Evolutionary conservation across 2,888 invertebrate genomes (phyloP).

Genomic region (Galeopsomyia nigrocyanea): DNA sequence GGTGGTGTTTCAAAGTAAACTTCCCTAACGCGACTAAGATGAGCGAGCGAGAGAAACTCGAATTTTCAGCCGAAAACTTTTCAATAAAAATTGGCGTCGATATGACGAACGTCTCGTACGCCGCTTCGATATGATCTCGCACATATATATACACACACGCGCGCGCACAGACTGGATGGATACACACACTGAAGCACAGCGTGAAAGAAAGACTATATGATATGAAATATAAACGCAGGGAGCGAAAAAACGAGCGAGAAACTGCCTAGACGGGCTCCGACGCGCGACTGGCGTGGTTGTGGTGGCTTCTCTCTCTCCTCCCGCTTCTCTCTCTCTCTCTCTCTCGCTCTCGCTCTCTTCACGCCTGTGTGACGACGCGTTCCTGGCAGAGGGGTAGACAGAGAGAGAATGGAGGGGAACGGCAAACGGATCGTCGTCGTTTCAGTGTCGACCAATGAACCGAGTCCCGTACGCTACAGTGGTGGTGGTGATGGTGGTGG

Average conservation of each 20-base stretch:
- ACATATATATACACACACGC: constrained; percentile 24
- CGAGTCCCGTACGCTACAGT: constrained; percentile 21
- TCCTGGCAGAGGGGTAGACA: constrained; percentile 16
- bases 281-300: constrained; percentile 33
- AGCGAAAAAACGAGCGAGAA: neutral
- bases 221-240: too few species aligned
- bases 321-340: constrained; percentile 11
- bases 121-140: constrained; percentile 17
- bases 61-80: constrained; percentile 48
- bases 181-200: too few species aligned
- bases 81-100: constrained; percentile 9
- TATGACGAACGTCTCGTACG: constrained; percentile 6
- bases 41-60: constrained; percentile 51
- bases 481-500: neutral
- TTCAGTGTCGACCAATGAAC: constrained; percentile 43
- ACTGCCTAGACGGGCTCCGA: constrained; percentile 37
- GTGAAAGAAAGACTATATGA: too few species aligned
- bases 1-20: constrained; percentile 45
- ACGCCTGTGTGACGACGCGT: constrained; percentile 32
- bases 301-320: constrained; percentile 18
- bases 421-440: neutral
- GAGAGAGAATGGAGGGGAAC: constrained; percentile 9
- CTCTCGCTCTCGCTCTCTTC: constrained; percentile 40
- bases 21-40: constrained; percentile 59
- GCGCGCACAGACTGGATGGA: neutral